phyloP scores from a whole-genome alignment of 1,140 invertebrate species.

The Ephestia elutella region DNA sequence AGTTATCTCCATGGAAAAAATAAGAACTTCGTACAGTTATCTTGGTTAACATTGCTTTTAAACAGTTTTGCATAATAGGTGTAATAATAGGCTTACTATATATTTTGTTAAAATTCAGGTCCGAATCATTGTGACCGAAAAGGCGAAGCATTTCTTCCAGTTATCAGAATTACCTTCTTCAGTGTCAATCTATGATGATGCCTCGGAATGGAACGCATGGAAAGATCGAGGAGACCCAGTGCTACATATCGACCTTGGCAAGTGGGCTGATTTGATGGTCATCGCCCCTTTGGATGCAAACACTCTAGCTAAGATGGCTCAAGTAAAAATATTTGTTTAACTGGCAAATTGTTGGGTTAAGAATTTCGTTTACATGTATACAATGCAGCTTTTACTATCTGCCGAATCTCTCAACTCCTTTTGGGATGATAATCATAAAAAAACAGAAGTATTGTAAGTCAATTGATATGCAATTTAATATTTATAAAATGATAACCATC shows the following conservation, averaged over 20 bases:
- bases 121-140: constrained; percentile 87
- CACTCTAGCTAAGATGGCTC: constrained; percentile 94
- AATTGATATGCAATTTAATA: background rate
- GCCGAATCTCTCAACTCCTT: no score
- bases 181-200: constrained; percentile 83
- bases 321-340: constrained; percentile 65
- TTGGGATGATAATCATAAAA: no score
- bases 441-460: constrained; percentile 4
- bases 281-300: constrained; percentile 98
- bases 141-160: constrained; percentile 91
- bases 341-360: no score
- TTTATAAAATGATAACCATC: no score
- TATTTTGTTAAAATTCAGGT: constrained; percentile 70
- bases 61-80: no score
- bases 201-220: constrained; percentile 96
- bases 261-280: constrained; percentile 96
- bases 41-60: no score
- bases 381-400: no score
- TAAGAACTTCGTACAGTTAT: no score
- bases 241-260: constrained; percentile 95
- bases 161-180: constrained; percentile 75
- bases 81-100: no score
- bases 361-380: no score
- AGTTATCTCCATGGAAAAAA: no score
- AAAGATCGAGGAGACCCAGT: constrained; percentile 93